These are phyloP conservation scores for Adineta ricciae DNA, from an alignment of 2,888 invertebrate species.

Conservation along the genomic window DNA sequence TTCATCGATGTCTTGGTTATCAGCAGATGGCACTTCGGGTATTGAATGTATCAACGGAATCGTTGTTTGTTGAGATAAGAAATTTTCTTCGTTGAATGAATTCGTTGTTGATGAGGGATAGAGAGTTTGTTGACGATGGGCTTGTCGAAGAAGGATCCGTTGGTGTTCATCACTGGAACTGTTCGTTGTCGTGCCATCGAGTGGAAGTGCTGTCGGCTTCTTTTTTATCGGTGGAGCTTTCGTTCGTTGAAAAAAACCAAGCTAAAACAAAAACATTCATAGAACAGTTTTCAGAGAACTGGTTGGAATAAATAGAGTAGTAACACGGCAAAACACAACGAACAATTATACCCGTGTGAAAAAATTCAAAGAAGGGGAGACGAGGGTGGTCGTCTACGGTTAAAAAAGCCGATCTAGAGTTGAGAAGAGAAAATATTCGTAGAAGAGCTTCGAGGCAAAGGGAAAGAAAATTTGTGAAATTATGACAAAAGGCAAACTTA, in stretches of 20 bases:
- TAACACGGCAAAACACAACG: background rate
- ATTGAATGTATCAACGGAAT: background rate
- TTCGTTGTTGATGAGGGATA: background rate
- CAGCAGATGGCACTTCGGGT: background rate
- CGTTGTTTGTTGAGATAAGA: background rate
- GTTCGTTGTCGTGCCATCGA: conserved; percentile 7
- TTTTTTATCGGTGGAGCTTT: background rate
- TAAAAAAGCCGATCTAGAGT: background rate
- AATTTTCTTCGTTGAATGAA: background rate
- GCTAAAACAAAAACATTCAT: background rate
- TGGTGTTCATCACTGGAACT: conserved; percentile 20
- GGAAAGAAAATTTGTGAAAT: too few species aligned
- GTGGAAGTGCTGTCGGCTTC: background rate
- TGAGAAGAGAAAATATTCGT: background rate
- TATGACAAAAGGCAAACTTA: background rate
- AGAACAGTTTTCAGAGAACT: background rate
- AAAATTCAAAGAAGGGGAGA: background rate
- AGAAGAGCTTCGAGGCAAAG: too few species aligned
- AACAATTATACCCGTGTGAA: background rate
- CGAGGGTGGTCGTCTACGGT: background rate
- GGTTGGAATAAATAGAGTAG: background rate
- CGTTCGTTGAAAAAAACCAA: conserved; percentile 17
- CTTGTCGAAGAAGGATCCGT: background rate
- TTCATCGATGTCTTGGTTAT: background rate
- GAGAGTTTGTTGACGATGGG: background rate